Base-by-base conservation (phyloP, 2,113 vertebrate species). In the Loxodonta africana region DNA sequence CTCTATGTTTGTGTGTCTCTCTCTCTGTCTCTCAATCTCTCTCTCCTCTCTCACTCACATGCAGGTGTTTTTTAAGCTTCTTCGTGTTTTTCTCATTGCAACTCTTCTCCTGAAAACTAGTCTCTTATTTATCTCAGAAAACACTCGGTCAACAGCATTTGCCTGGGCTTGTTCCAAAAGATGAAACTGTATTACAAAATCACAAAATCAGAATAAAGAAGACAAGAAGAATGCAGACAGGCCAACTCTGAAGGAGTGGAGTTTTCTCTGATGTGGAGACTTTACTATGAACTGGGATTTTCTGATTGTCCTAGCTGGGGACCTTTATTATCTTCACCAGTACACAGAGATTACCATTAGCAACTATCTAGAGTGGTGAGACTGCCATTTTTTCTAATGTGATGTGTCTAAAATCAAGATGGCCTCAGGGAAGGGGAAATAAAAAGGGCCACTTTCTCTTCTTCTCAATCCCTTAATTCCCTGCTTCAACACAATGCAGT, bases 331-430 rank as follows among this genome's bases (percentile, higher is more conserved):
- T 30, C 44, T n/a, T 48, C 8, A 5, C 21, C 2, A 7, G 15
- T 4, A 18, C 37, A 5, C 4, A 21, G 77, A 63, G 17, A 7
- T 6, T 5, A 57, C 46, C 14, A 15, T n/a, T 5, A 20, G 44
- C 17, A 9, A 6, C 44, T 1, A 0, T 17, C n/a, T 5, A 12
- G n/a, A 14, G 2, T 28, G 1, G 4, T 0, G 62, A 73, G 48
- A 37, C 0, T 7, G 5, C 11, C 10, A 2, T 28, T 41, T 28
- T 15, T 7, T 21, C 53, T 41, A 30, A 20, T 33, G 60, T 21
- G 44, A 8, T 1, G 11, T n/a, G 8, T n/a, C 8, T 10, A n/a
- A 7, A 9, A 17, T 26, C 51, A 3, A 0, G 2, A 15, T 37
- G 21, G 69, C n/a, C 28, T 26, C 51, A n/a, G 41, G 26, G 44